These are phyloP conservation scores for Toxotes lorentzi DNA, from an alignment of 2,797 vertebrate species.

Conservation along the genomic window DNA sequence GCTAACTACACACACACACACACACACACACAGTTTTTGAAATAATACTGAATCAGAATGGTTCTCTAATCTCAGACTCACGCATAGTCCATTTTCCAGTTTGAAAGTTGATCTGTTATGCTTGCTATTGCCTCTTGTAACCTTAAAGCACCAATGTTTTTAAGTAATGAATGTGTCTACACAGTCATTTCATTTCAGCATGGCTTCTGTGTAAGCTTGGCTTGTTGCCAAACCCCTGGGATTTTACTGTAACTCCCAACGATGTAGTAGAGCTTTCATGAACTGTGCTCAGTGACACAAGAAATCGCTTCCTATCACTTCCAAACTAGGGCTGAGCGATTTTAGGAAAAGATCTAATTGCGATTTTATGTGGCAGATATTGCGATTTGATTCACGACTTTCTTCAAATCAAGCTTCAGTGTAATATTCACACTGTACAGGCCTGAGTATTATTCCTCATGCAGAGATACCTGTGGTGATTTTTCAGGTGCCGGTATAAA, in stretches of 20 bases:
- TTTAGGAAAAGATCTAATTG: too few relatives aligned
- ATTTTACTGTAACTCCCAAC: slow-evolving; percentile 22
- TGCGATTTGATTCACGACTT: too few relatives aligned
- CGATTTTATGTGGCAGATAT: too few relatives aligned
- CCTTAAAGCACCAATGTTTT: not conserved
- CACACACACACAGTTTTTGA: not conserved
- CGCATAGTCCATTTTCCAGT: not conserved
- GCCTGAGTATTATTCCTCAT: too few relatives aligned
- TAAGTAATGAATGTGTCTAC: not conserved
- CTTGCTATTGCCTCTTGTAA: not conserved
- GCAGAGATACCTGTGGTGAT: too few relatives aligned
- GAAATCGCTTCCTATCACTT: slow-evolving; percentile 30
- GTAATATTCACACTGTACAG: too few relatives aligned
- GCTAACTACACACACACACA: not conserved
- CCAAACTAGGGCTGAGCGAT: too few relatives aligned
- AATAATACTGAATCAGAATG: not conserved
- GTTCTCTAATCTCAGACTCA: not conserved
- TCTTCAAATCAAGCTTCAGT: too few relatives aligned
- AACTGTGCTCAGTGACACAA: slow-evolving; percentile 22
- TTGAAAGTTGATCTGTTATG: not conserved
- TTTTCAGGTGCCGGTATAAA: too few relatives aligned
- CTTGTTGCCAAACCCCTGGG: slow-evolving; percentile 3
- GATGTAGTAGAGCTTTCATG: slow-evolving; percentile 27
- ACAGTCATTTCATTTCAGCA: not conserved
- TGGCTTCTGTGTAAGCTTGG: not conserved